phyloP scores from a whole-genome alignment of 2,797 vertebrate genomes.

The Carduelis carduelis region DNA sequence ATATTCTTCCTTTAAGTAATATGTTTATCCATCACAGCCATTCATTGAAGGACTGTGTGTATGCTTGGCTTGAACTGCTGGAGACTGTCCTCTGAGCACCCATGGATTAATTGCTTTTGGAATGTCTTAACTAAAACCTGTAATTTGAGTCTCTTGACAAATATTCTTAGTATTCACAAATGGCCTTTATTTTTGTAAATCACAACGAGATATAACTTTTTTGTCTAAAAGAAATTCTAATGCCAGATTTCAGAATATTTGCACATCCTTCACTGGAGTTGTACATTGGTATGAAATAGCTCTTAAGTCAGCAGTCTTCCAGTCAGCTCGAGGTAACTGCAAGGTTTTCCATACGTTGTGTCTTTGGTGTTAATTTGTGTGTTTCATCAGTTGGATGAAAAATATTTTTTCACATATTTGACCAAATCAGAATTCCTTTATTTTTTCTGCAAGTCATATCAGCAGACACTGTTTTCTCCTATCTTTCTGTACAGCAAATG shows the following conservation, averaged over 20 bases:
- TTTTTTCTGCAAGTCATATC: not conserved
- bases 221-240: not conserved
- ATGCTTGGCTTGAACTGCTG: slow-evolving; percentile 25
- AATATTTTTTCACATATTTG: not conserved
- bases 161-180: not conserved
- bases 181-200: slow-evolving; percentile 39
- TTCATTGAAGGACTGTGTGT: not conserved
- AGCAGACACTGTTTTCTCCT: not conserved
- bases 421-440: not conserved
- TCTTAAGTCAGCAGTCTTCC: not conserved
- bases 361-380: not conserved
- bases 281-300: not conserved
- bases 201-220: not conserved
- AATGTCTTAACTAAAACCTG: slow-evolving; percentile 24
- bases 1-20: not conserved
- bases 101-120: slow-evolving; percentile 37
- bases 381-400: not conserved
- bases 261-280: not conserved
- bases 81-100: not conserved
- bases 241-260: not conserved
- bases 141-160: slow-evolving; percentile 20
- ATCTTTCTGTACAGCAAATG: not conserved
- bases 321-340: not conserved
- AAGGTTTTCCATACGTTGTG: not conserved
- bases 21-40: not conserved